Conservation (phyloP, 2,888 invertebrate genomes). For the Melanostoma mellinum region DNA sequence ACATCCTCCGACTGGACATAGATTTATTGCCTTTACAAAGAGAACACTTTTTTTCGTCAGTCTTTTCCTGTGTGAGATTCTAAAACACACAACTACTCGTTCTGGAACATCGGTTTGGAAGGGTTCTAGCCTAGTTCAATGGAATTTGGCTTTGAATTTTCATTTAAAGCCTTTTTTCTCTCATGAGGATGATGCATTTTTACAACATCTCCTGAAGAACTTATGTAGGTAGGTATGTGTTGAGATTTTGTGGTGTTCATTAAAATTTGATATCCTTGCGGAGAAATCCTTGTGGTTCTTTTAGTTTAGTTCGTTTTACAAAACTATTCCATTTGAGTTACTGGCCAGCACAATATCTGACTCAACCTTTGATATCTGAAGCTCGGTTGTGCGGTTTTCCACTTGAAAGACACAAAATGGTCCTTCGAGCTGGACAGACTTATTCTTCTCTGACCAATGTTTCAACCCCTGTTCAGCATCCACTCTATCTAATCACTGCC, state of each 20-base stretch:
- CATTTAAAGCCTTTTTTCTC: constrained; percentile 17
- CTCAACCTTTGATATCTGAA: constrained; percentile 64
- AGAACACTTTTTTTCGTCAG: not conserved
- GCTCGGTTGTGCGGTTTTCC: constrained; percentile 60
- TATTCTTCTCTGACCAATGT: constrained; percentile 24
- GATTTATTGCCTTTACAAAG: constrained; percentile 67
- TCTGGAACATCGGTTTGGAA: not conserved
- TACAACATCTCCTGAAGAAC: constrained; percentile 3
- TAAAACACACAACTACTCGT: constrained; percentile 25
- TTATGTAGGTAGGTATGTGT: constrained; percentile 66
- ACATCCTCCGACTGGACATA: constrained; percentile 64
- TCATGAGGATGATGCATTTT: not conserved
- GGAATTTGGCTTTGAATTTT: constrained; percentile 1
- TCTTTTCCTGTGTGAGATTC: constrained; percentile 4
- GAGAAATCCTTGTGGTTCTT: constrained; percentile 56
- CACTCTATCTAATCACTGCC: constrained; percentile 52
- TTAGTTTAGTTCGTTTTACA: constrained; percentile 35
- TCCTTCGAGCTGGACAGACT: constrained; percentile 45
- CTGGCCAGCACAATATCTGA: constrained; percentile 8
- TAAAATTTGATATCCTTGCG: constrained; percentile 66
- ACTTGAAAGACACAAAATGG: constrained; percentile 35
- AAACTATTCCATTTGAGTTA: constrained; percentile 44
- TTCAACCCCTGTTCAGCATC: constrained; percentile 39
- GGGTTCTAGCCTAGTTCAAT: constrained; percentile 31
- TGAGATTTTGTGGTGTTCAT: constrained; percentile 67